These are phyloP conservation scores for Pinna nobilis DNA, from an alignment of 1,140 invertebrate genomes.

Conservation along the genomic window DNA sequence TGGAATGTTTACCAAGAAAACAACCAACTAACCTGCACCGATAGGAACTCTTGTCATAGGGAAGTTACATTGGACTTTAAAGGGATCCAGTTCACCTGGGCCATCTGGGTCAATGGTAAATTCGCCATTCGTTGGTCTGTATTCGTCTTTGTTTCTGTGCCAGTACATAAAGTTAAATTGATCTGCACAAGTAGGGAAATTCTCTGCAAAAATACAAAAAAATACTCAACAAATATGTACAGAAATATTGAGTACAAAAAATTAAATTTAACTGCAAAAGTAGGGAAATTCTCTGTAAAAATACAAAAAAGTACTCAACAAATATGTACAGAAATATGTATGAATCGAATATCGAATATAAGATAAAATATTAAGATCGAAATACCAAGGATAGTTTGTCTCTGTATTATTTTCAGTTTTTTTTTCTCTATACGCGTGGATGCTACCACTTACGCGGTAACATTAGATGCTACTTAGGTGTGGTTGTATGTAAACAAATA, in stretches of 20 bases:
- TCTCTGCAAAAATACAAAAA: constrained; percentile 8
- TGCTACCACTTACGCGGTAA: too few species aligned
- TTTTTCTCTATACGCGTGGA: too few species aligned
- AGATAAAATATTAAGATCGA: too few species aligned
- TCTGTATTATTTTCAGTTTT: too few species aligned
- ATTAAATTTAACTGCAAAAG: constrained; percentile 6
- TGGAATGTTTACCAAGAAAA: neutral
- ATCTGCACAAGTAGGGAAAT: constrained; percentile 25
- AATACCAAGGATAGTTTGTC: too few species aligned
- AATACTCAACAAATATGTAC: neutral
- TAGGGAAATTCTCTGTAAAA: constrained; percentile 21
- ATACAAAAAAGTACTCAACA: neutral
- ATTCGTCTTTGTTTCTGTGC: neutral
- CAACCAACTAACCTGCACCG: constrained; percentile 2
- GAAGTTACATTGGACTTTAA: constrained; percentile 59
- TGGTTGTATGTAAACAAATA: too few species aligned
- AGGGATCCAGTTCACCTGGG: constrained; percentile 46
- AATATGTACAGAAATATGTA: neutral
- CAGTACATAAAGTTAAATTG: constrained; percentile 4
- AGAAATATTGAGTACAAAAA: constrained; percentile 8
- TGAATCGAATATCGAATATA: too few species aligned
- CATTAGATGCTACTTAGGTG: too few species aligned
- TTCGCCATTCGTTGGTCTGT: constrained; percentile 36
- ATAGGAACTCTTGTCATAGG: constrained; percentile 22
- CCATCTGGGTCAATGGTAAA: constrained; percentile 67